phyloP scores from a whole-genome alignment of 2,888 invertebrate genomes.

The Drosophila mimica region DNA sequence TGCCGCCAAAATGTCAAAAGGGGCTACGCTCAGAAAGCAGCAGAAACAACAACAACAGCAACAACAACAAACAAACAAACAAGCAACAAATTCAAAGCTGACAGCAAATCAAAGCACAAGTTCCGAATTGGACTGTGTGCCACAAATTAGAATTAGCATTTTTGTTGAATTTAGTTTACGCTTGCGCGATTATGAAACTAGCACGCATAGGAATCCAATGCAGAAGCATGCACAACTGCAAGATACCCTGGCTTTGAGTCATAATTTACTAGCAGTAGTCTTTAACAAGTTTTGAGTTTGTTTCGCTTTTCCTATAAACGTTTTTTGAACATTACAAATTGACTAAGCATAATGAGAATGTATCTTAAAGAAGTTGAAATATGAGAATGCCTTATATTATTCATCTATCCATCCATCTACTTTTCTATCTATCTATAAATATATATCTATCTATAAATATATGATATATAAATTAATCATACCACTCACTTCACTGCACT shows the following conservation, averaged over 20 bases:
- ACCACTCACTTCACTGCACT: neutral
- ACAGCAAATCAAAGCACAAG: slow-evolving; percentile 37
- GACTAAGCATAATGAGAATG: no score
- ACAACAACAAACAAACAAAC: neutral
- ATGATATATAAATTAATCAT: neutral
- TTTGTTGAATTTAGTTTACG: slow-evolving; percentile 35
- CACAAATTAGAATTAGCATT: slow-evolving; percentile 43
- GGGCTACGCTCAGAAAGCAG: slow-evolving; percentile 17
- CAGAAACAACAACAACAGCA: slow-evolving; percentile 13
- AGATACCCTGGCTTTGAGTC: slow-evolving; percentile 15
- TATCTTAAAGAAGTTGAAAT: no score
- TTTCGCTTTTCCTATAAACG: no score
- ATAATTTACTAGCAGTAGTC: neutral
- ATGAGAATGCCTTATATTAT: no score
- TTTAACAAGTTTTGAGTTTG: no score
- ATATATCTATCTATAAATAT: no score
- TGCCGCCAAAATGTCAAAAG: slow-evolving; percentile 55
- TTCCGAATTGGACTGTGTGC: slow-evolving; percentile 33
- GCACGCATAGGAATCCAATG: slow-evolving; percentile 2
- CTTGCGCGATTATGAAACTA: slow-evolving; percentile 41
- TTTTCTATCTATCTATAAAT: no score
- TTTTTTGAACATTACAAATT: no score
- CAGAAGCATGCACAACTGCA: slow-evolving; percentile 4
- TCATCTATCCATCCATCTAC: no score
- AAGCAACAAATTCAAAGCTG: slow-evolving; percentile 16